Base-by-base conservation (phyloP, 2,888 invertebrate species). In the Octonoba sinensis region DNA sequence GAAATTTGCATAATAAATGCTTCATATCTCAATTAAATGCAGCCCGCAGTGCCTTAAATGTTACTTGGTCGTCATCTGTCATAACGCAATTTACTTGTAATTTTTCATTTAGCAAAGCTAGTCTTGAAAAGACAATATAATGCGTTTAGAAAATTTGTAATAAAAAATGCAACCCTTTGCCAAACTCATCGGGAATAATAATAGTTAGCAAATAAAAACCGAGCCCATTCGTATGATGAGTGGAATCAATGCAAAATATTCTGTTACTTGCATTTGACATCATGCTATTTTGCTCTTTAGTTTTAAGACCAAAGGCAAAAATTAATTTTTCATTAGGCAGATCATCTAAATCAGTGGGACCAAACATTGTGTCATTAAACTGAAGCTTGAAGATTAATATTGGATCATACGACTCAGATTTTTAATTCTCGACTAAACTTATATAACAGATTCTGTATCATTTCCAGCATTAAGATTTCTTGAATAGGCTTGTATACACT, bases 31-130 rank as follows among this genome's bases (percentile, higher is more conserved):
- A n/a, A n/a, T n/a, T n/a, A n/a, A n/a, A 36, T 36, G 36, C 36
- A 36, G 36, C 3, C 8, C 11, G 3, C 6, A 36, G 11, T 36
- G 36, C 36, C 11, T 36, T 8, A 36, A 36, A 36, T 6, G 49
- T 3, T n/a, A 18, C 44, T 44, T 47, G 0, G n/a, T 72, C 62
- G 49, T 72, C 62, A 72, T 72, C 72, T 11, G 62, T 62, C 60
- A 72, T 62, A 3, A 72, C 15, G n/a, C 62, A 72, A 51, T 72
- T 60, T n/a, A 60, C 8, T 62, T n/a, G n/a, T n/a, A n/a, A n/a
- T n/a, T 72, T 20, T 71, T 18, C 15, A 15, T 49, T 49, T 72
- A 16, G 13, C 11, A 20, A 12, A 49, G 51, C 49, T 62, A 72
- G 60, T 47, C 27, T 27, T 27, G 27, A 27, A 27, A 27, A 27